Evolutionary conservation across 2,113 vertebrate genomes (phyloP).

Genomic region (Calidris pugnax): DNA sequence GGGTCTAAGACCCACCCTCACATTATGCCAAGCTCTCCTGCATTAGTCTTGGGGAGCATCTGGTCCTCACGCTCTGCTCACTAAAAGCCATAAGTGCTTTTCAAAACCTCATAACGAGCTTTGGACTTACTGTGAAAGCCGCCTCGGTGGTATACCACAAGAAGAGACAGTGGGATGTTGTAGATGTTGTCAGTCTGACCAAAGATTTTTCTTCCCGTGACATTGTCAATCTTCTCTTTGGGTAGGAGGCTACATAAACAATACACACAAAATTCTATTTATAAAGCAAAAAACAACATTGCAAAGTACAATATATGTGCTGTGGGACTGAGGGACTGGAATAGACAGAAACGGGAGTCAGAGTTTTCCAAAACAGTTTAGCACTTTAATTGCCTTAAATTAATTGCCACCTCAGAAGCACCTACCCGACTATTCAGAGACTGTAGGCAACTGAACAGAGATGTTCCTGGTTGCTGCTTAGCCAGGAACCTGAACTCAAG

Average conservation of each 20-base stretch:
- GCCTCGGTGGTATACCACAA: neutral
- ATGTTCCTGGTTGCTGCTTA: neutral
- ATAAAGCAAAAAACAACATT: neutral
- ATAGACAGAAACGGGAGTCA: neutral
- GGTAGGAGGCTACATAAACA: neutral
- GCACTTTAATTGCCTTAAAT: neutral
- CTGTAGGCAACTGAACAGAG: neutral
- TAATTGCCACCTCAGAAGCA: neutral
- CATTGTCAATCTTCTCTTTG: neutral
- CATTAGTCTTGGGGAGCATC: neutral
- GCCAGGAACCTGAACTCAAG: accelerated
- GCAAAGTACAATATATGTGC: neutral
- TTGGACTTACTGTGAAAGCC: neutral
- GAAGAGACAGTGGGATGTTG: constrained; percentile 33
- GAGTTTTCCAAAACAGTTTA: neutral
- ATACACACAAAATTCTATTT: neutral
- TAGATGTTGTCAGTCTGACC: constrained; percentile 38
- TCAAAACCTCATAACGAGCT: neutral
- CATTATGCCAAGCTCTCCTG: neutral
- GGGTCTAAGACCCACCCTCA: neutral
- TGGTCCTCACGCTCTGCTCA: neutral
- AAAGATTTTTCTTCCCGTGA: constrained; percentile 2
- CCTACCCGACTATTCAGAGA: neutral
- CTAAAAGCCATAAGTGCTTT: constrained; percentile 7
- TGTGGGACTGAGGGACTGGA: neutral